A percentile compares a stretch with the other conserved stretches of the same genome.
Conservation (phyloP, 2,113 vertebrate genomes). For the Megalops atlanticus region DNA sequence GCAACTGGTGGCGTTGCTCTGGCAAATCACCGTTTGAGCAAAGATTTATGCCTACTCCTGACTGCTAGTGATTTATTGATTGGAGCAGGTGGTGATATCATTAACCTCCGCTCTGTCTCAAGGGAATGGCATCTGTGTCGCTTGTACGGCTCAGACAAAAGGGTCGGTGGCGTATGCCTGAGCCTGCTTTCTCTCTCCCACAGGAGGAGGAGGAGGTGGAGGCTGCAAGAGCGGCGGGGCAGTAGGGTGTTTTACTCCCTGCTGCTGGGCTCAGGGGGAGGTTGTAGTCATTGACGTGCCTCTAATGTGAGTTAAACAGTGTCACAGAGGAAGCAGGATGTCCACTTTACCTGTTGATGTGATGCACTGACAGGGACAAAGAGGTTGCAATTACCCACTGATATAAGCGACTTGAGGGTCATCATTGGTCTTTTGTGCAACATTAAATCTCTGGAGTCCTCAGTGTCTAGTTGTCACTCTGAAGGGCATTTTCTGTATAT, state of each 20-base stretch:
- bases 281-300: conserved; percentile 46
- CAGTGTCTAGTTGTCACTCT: neutral
- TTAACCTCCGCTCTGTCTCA: conserved; percentile 71
- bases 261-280: conserved; percentile 1
- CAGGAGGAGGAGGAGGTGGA: conserved; percentile 4
- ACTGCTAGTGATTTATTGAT: conserved; percentile 68
- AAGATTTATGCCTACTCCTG: conserved; percentile 75
- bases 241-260: neutral
- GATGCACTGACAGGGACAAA: conserved; percentile 27
- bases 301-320: conserved; percentile 45
- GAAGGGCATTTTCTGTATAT: neutral
- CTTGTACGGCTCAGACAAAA: conserved; percentile 65
- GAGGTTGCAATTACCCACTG: conserved; percentile 15
- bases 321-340: neutral
- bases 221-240: neutral
- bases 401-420: neutral
- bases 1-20: conserved; percentile 72
- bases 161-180: conserved; percentile 51
- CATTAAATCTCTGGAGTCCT: neutral
- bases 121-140: conserved; percentile 69
- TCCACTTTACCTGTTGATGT: conserved; percentile 45
- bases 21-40: conserved; percentile 63
- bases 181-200: conserved; percentile 43
- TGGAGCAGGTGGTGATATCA: conserved; percentile 70
- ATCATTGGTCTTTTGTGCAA: conserved; percentile 1